Percentiles rank a stretch among this genome's conserved stretches.
These are phyloP conservation scores for Piliocolobus tephrosceles DNA, from an alignment of 2,113 vertebrate genomes.

Conservation along the genomic window DNA sequence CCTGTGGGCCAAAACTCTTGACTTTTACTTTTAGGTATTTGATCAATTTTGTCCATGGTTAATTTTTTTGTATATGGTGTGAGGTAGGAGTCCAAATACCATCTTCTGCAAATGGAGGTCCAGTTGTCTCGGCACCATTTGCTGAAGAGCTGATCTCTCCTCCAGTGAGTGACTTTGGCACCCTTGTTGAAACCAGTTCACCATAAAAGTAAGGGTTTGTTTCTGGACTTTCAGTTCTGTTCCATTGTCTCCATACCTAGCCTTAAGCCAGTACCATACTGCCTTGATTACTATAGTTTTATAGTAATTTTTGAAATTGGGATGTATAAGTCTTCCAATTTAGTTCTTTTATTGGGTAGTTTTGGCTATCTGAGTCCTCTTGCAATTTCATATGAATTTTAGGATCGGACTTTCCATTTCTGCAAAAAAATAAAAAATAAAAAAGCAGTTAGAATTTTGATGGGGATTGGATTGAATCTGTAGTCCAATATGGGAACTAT, in stretches of 20 bases:
- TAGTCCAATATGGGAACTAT: not conserved
- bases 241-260: not conserved
- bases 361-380: not conserved
- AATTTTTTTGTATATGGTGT: not conserved
- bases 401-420: not conserved
- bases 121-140: not conserved
- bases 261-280: not conserved
- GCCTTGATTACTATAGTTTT: not conserved
- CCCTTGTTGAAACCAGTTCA: not conserved
- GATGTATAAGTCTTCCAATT: not conserved
- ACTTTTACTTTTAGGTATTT: not conserved
- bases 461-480: not conserved
- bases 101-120: not conserved
- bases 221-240: accelerated
- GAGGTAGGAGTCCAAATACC: not conserved
- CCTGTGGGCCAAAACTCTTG: not conserved
- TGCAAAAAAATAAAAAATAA: not conserved
- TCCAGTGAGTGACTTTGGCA: too few species aligned
- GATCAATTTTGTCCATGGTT: not conserved
- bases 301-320: not conserved
- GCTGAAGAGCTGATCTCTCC: not conserved
- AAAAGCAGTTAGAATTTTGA: not conserved
- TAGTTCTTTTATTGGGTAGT: not conserved
- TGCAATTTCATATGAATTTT: not conserved
- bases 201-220: not conserved